A percentile compares a stretch with the other conserved stretches of the same genome.
phyloP scores from a whole-genome alignment of 2,113 vertebrate genomes.

The Epinephelus cyanopodus region DNA sequence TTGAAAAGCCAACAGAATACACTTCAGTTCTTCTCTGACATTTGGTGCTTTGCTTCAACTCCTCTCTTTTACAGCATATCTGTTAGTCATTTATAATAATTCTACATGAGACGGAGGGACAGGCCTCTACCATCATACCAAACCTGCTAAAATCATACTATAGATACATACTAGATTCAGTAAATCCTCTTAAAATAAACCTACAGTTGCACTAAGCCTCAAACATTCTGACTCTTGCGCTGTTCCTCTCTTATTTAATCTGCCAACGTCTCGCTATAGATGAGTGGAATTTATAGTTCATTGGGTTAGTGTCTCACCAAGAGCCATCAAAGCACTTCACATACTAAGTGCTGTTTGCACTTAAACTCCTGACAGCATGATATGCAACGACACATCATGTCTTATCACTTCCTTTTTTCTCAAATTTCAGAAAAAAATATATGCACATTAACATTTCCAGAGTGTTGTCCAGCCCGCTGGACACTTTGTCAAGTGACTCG shows the following conservation, averaged over 20 bases:
- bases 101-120: slow-evolving; percentile 37
- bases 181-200: slow-evolving; percentile 11
- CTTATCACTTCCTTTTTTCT: background rate
- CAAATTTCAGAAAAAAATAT: slow-evolving; percentile 39
- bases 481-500: slow-evolving; percentile 50
- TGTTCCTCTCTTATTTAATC: background rate
- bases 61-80: background rate
- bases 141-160: slow-evolving; percentile 41
- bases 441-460: slow-evolving; percentile 28
- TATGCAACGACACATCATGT: slow-evolving; percentile 20
- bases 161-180: slow-evolving; percentile 8
- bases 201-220: background rate
- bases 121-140: slow-evolving; percentile 35
- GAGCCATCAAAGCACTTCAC: slow-evolving; percentile 16
- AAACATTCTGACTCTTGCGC: slow-evolving; percentile 3
- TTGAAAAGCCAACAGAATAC: background rate
- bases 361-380: slow-evolving; percentile 13
- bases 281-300: slow-evolving; percentile 2
- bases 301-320: slow-evolving; percentile 29
- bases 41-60: slow-evolving; percentile 33
- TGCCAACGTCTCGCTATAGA: slow-evolving; percentile 9
- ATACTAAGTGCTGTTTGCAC: slow-evolving; percentile 7
- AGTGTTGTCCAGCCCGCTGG: slow-evolving; percentile 82
- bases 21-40: background rate
- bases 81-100: slow-evolving; percentile 38